A percentile compares a stretch with the other conserved stretches of the same genome.
These are phyloP conservation scores for Lordiphosa mommai DNA, from an alignment of 1,140 invertebrate genomes.

Conservation along the genomic window DNA sequence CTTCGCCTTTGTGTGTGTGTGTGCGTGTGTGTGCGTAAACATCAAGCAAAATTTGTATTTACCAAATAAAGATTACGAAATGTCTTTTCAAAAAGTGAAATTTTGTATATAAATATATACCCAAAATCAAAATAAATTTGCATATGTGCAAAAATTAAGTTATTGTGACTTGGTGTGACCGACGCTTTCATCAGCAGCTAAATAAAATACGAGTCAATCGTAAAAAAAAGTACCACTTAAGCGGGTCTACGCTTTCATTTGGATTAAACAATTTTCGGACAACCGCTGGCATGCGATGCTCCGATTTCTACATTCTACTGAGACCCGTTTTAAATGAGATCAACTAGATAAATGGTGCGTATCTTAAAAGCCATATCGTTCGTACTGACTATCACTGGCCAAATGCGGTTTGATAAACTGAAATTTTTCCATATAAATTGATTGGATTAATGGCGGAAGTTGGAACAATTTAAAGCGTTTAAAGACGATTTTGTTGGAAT, in stretches of 20 bases:
- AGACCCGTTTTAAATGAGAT: constrained; percentile 69
- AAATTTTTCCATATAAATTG: constrained; percentile 7
- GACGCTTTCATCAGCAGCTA: too few species aligned
- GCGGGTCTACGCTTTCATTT: constrained; percentile 49
- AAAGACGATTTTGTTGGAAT: constrained; percentile 26
- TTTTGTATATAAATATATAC: constrained; percentile 25
- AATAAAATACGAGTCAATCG: too few species aligned
- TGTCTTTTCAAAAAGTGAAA: constrained; percentile 37
- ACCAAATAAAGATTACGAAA: constrained; percentile 47
- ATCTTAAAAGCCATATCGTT: constrained; percentile 35
- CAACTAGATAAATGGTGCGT: constrained; percentile 75
- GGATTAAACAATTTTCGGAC: constrained; percentile 54
- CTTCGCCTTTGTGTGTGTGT: neutral
- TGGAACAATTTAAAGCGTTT: constrained; percentile 15
- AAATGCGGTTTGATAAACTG: constrained; percentile 33
- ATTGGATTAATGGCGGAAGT: constrained; percentile 10
- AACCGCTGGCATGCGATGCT: constrained; percentile 11
- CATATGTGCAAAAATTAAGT: constrained; percentile 42
- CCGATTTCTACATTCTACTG: constrained; percentile 42
- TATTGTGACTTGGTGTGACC: constrained; percentile 28
- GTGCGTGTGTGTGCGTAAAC: constrained; percentile 8
- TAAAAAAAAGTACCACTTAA: constrained; percentile 18
- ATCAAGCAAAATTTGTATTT: neutral
- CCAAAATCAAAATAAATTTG: constrained; percentile 35
- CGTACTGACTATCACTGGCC: neutral